Evolutionary conservation across 2,113 vertebrate genomes (phyloP).

Genomic region (Lophura nycthemera): DNA sequence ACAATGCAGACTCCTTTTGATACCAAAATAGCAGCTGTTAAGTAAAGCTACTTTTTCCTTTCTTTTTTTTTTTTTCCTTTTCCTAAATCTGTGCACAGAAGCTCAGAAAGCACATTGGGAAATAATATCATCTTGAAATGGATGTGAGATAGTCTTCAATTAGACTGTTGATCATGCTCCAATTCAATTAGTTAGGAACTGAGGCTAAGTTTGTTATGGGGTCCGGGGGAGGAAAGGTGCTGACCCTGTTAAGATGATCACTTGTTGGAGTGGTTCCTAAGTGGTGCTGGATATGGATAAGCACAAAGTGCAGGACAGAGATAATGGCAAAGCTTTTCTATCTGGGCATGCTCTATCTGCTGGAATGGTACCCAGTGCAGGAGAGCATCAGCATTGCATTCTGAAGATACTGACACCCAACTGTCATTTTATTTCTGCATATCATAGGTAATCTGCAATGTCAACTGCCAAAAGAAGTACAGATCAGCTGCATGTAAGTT

Average conservation of each 20-base stretch:
- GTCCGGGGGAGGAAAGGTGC: conserved; percentile 62
- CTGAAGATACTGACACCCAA: neutral
- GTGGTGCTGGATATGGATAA: conserved; percentile 34
- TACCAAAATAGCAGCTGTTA: conserved; percentile 76
- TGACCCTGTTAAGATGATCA: conserved; percentile 69
- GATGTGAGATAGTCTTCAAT: neutral
- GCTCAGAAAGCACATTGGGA: conserved; percentile 57
- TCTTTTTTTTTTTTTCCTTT: neutral
- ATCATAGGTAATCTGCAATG: neutral
- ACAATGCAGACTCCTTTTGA: conserved; percentile 76
- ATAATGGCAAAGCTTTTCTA: conserved; percentile 39
- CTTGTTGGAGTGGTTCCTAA: conserved; percentile 66
- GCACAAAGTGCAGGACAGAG: neutral
- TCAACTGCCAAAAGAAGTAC: neutral
- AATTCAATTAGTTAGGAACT: conserved; percentile 65
- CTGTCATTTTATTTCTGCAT: neutral
- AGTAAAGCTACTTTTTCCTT: conserved; percentile 34
- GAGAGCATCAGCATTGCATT: neutral
- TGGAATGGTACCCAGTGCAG: neutral
- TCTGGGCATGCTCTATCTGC: neutral
- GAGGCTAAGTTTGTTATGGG: conserved; percentile 39
- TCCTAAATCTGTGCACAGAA: conserved; percentile 58
- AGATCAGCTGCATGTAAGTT: neutral
- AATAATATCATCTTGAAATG: conserved; percentile 59
- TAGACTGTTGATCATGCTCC: conserved; percentile 57